phyloP scores from a whole-genome alignment of 2,113 vertebrate species.

The Gymnogyps californianus region DNA sequence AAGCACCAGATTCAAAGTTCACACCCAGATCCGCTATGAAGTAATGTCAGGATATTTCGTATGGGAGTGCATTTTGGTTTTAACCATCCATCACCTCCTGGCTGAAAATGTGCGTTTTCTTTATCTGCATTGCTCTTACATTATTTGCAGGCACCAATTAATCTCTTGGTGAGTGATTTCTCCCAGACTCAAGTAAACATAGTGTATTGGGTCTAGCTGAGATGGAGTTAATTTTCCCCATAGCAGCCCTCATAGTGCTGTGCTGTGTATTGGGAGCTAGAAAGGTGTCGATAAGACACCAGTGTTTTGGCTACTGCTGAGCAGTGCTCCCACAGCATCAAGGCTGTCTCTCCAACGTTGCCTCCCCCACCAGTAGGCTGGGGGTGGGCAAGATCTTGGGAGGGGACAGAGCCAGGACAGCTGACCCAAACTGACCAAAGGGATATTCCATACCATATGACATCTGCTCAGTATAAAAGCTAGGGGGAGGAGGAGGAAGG shows the following conservation, averaged over 20 bases:
- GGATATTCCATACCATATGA: no score
- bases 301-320: background rate
- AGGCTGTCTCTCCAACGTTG: no score
- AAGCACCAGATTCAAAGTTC: background rate
- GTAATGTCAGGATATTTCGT: background rate
- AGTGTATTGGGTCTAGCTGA: background rate
- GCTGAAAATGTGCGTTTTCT: background rate
- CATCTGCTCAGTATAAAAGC: no score
- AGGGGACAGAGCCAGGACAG: no score
- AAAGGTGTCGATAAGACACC: no score
- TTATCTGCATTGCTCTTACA: background rate
- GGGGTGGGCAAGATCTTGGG: no score
- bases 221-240: background rate
- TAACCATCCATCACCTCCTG: background rate
- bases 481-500: no score
- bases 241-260: accelerated
- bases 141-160: background rate
- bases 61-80: background rate
- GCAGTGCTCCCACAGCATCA: no score
- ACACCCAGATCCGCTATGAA: background rate
- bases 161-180: background rate
- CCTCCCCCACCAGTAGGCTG: no score
- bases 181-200: background rate
- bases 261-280: background rate
- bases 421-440: no score